Base-by-base conservation (phyloP, 2,113 vertebrate species). In the Lipotes vexillifer region DNA sequence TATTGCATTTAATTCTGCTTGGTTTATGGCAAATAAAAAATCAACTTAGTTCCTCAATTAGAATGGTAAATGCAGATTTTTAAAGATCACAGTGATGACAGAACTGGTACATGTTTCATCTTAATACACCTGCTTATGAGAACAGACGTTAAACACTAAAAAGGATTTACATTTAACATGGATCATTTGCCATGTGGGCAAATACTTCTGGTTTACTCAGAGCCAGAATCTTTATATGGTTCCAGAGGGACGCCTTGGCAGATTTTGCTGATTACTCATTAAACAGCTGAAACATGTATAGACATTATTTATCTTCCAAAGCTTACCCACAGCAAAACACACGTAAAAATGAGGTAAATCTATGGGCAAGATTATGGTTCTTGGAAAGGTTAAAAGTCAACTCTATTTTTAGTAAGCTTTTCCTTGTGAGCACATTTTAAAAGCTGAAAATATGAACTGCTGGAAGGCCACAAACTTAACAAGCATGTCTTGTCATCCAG, bases 1-100 rank as follows among this genome's bases (percentile, higher is more conserved):
- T 97, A 97, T 72, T 91, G 55, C 0, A 85, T 97, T 97, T 97
- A 89, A 94, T 97, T 98, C 97, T 98, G 87, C 97, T 95, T 96
- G 69, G 77, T 96, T 97, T 97, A 97, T 94, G 97, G 96, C 93
- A 97, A 98, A 93, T 93, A 71, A 92, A 97, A 95, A 97, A 66
- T 41, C 72, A 44, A 96, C 65, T 95, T 66, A 89, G 55, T 94
- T 98, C 85, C 97, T 98, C 86, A 84, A 89, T 94, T 91, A 90
- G 23, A 61, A 15, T 77, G 80, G 92, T 95, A 97, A 97, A 95
- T 92, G 72, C 46, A 97, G 87, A 90, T 86, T 92, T 91, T 90
- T 88, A 94, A 95, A 89, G 83, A 90, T 88, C 94, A 97, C 94
- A 98, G 96, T 81, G 96, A 90, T 21, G 78, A 91, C 33, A 93